phyloP scores from a whole-genome alignment of 1,140 invertebrate species.

The Mercenaria mercenaria region DNA sequence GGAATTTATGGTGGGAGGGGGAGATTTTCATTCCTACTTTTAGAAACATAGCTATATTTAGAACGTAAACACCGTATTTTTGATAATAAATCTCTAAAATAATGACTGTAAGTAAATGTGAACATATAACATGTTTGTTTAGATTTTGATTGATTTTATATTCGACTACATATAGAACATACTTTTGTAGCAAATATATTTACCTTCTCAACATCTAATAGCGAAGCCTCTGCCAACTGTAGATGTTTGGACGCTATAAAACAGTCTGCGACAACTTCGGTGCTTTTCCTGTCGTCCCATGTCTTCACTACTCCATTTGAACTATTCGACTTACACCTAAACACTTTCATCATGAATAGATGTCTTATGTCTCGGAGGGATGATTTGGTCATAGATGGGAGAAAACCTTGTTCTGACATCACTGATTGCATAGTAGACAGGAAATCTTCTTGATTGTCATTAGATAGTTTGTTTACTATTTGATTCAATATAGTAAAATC shows the following conservation, averaged over 20 bases:
- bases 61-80: too few species aligned
- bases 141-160: too few species aligned
- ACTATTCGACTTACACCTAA: background rate
- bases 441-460: background rate
- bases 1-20: too few species aligned
- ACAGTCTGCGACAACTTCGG: constrained; percentile 18
- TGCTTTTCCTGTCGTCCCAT: background rate
- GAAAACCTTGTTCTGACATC: constrained; percentile 13
- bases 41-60: too few species aligned
- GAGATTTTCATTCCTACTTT: too few species aligned
- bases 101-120: too few species aligned
- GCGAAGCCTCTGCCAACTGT: constrained; percentile 8
- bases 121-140: background rate
- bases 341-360: constrained; percentile 49
- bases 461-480: constrained; percentile 29
- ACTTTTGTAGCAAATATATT: too few species aligned
- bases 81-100: background rate
- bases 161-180: too few species aligned
- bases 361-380: constrained; percentile 2
- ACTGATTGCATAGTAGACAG: background rate
- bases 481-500: background rate
- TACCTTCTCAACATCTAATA: constrained; percentile 27
- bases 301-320: constrained; percentile 21
- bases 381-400: constrained; percentile 21
- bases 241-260: constrained; percentile 40